Base-by-base conservation (phyloP, 2,888 invertebrate species). In the Ypsolopha sequella region DNA sequence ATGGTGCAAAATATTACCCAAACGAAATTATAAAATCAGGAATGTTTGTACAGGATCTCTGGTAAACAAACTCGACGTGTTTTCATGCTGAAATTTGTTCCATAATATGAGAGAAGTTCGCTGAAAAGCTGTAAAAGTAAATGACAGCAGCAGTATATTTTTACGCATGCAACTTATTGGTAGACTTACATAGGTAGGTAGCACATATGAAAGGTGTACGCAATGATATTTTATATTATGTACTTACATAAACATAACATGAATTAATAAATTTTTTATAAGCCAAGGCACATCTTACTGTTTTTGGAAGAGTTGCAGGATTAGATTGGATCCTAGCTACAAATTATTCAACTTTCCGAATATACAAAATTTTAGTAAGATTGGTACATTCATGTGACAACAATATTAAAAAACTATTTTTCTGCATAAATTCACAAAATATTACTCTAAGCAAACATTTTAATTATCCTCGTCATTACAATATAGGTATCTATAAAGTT, bases 321-420 rank as follows among this genome's bases (percentile, higher is more conserved):
- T 76, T 80, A 85, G 85, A 86, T 86, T 86, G 78, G 76, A 86
- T 84, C 84, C 85, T 86, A 86, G 73, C 85, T 86, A 86, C 76
- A 78, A 80, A 81, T 82, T 80, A 84, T 81, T 72, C 82, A 85
- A 86, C 85, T 86, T 86, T 85, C 85, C 85, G 85, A 85, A 80
- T 81, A 80, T 79, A 81, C 81, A 81, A 24, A 24, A 74, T 79
- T 76, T 78, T 80, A 76, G 76, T 81, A 81, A 81, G 84, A 82
- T 84, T 86, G 85, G 85, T 85, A 86, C 84, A 84, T 84, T 80
- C 74, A 81, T 76, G 79, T 85, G 85, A 86, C 81, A 86, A 84
- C 82, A 86, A 84, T 84, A 81, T 86, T 85, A 86, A 82, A 86
- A 86, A 86, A 85, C 84, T 84, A 84, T 82, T 66, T 76, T 81